These are phyloP conservation scores for Tamias sibiricus DNA, from an alignment of 2,113 vertebrate species.

Conservation along the genomic window DNA sequence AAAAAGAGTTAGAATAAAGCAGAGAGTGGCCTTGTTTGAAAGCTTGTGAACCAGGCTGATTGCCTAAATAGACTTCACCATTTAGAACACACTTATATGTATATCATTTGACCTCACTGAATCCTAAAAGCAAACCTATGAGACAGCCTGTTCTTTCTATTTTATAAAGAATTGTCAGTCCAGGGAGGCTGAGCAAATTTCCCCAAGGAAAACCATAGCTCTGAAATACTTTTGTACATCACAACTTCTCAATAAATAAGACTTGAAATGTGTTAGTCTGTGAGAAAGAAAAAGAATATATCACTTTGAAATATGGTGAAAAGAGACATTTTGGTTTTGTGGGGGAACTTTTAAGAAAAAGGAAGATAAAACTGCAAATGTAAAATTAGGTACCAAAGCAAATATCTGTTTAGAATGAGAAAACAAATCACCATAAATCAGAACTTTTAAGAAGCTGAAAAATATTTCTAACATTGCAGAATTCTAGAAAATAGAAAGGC, in stretches of 20 bases:
- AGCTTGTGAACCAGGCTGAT: background rate
- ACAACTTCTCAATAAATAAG: constrained; percentile 29
- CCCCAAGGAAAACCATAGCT: background rate
- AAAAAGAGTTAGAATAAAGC: background rate
- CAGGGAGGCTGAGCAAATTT: background rate
- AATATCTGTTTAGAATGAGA: constrained; percentile 2
- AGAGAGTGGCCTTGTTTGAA: background rate
- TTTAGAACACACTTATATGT: background rate
- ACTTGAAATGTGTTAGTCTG: background rate
- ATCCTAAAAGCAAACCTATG: background rate
- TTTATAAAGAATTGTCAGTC: constrained; percentile 7
- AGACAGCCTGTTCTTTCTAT: background rate
- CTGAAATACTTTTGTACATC: background rate
- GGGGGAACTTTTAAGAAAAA: background rate
- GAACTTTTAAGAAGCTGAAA: background rate
- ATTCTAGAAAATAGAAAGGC: background rate
- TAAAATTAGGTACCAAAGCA: background rate
- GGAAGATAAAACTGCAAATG: background rate
- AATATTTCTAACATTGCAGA: background rate
- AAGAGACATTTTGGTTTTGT: background rate
- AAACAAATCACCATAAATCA: background rate
- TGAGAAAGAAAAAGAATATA: background rate
- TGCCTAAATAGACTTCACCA: background rate
- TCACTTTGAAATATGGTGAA: background rate
- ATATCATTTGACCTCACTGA: background rate